Evolutionary conservation across 2,888 invertebrate genomes (phyloP).

Genomic region (Netelia virgata): DNA sequence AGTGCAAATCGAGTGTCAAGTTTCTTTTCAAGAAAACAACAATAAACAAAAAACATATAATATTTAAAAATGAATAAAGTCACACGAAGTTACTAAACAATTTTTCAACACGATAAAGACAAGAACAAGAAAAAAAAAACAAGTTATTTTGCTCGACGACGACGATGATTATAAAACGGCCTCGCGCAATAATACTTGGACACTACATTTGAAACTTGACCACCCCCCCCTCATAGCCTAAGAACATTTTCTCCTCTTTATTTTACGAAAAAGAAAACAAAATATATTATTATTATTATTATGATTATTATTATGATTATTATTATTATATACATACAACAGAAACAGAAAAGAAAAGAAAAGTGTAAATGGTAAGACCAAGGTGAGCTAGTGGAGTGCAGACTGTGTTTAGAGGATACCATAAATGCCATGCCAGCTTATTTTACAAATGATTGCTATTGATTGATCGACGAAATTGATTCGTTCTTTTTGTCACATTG

Average conservation of each 20-base stretch:
- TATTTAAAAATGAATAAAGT: constrained; percentile 13
- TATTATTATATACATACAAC: constrained; percentile 58
- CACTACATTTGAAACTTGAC: constrained; percentile 79
- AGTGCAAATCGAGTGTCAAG: constrained; percentile 79
- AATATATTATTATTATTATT: constrained; percentile 72
- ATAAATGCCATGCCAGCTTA: constrained; percentile 83
- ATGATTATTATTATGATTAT: constrained; percentile 65
- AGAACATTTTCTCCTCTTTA: constrained; percentile 79
- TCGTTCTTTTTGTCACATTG: constrained; percentile 39
- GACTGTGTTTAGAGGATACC: constrained; percentile 85
- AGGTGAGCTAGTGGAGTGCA: constrained; percentile 85
- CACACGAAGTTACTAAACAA: constrained; percentile 11
- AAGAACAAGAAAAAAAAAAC: constrained; percentile 19
- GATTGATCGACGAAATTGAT: constrained; percentile 66
- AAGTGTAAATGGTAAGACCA: constrained; percentile 82
- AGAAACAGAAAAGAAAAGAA: constrained; percentile 71
- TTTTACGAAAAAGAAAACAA: constrained; percentile 76
- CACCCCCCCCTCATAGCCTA: constrained; percentile 67
- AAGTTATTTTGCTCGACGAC: constrained; percentile 5
- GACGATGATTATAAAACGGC: constrained; percentile 49
- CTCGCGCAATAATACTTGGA: constrained; percentile 54
- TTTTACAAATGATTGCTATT: constrained; percentile 76
- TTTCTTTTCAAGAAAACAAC: constrained; percentile 68
- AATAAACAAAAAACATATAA: constrained; percentile 3
- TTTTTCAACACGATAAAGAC: constrained; percentile 11